Evolutionary conservation across 2,888 invertebrate species (phyloP).

Genomic region (Harpagoxenus sublaevis): DNA sequence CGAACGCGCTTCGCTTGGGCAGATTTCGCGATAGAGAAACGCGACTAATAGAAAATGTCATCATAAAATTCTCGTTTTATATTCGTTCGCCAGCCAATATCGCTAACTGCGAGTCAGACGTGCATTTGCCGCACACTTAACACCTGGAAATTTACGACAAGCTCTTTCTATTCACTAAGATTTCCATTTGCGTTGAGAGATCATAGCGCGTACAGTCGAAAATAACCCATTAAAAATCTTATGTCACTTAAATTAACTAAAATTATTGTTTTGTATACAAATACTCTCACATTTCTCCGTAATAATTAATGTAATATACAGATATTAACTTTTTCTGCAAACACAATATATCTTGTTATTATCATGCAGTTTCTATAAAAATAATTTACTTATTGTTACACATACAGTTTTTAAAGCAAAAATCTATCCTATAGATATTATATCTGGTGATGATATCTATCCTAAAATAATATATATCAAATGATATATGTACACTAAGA

Average conservation of each 20-base stretch:
- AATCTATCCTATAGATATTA: background rate
- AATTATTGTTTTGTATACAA: background rate
- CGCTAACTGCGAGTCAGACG: background rate
- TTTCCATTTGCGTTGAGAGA: background rate
- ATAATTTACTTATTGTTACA: background rate
- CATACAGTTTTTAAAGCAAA: background rate
- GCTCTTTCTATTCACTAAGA: constrained; percentile 18
- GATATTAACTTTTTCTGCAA: background rate
- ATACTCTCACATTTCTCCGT: background rate
- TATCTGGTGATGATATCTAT: no score
- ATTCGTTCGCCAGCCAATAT: constrained; percentile 1
- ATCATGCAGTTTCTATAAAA: background rate
- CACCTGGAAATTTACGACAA: constrained; percentile 2
- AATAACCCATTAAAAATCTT: background rate
- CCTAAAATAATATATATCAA: no score
- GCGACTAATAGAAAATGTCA: constrained; percentile 61
- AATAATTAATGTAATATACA: background rate
- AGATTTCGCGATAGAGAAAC: background rate
- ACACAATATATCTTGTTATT: background rate
- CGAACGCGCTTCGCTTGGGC: background rate
- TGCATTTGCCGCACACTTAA: constrained; percentile 7
- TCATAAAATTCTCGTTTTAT: constrained; percentile 48
- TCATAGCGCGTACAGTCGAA: background rate
- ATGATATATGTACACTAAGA: no score
- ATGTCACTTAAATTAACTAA: background rate